Evolutionary conservation across 2,888 invertebrate genomes (phyloP).

Genomic region (Tillus elongatus): DNA sequence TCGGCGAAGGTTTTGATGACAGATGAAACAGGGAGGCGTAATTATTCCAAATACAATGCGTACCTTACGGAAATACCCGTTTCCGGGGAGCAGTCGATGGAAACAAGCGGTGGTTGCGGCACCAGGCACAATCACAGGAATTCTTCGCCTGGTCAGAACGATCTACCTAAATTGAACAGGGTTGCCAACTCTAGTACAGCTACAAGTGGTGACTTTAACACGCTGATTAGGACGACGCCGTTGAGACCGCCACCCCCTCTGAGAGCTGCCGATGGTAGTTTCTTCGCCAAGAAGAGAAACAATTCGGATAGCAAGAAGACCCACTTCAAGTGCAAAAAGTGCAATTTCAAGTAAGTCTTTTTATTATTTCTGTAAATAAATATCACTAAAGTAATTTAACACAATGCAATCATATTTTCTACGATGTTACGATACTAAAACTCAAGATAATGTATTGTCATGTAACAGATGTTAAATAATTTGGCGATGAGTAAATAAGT

Average conservation of each 20-base stretch:
- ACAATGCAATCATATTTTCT: too few species aligned
- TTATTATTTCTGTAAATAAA: too few species aligned
- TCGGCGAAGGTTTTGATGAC: slow-evolving; percentile 80
- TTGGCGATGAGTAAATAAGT: too few species aligned
- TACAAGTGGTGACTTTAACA: slow-evolving; percentile 29
- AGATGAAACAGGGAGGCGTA: slow-evolving; percentile 81
- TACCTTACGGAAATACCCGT: slow-evolving; percentile 59
- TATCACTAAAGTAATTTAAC: too few species aligned
- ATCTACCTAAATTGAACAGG: slow-evolving; percentile 28
- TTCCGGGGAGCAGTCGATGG: slow-evolving; percentile 33
- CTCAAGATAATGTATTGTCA: too few species aligned
- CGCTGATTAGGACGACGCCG: slow-evolving; percentile 28
- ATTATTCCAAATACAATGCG: slow-evolving; percentile 88
- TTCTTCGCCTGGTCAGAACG: slow-evolving; percentile 26
- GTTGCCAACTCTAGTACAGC: slow-evolving; percentile 23
- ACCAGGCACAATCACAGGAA: slow-evolving; percentile 35
- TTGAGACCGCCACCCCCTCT: slow-evolving; percentile 46
- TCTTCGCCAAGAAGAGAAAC: slow-evolving; percentile 40
- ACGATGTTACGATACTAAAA: too few species aligned
- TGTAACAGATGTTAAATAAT: too few species aligned
- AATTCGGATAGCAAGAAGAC: slow-evolving; percentile 58
- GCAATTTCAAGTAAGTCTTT: slow-evolving; percentile 66
- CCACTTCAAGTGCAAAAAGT: slow-evolving; percentile 84
- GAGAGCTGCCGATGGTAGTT: slow-evolving; percentile 51
- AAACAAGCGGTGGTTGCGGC: slow-evolving; percentile 40